Conservation (phyloP, 2,797 vertebrate genomes). For the Tauraco hartlaubi region DNA sequence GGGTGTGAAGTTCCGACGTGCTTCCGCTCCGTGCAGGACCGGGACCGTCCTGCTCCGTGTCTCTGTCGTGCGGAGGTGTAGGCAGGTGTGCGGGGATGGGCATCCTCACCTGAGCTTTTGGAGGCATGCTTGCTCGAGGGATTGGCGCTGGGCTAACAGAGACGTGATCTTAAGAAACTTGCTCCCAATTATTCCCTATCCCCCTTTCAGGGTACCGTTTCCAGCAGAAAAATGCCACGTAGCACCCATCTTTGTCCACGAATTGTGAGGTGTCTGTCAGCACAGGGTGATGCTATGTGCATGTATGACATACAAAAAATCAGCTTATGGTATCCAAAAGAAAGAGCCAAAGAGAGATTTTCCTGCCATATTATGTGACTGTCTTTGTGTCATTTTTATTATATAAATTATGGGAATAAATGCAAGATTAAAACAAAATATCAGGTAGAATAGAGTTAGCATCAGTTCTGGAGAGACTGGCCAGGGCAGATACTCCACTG, state of each 20-base stretch:
- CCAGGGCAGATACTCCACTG: not conserved
- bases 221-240: not conserved
- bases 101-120: not conserved
- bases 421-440: not conserved
- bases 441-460: not conserved
- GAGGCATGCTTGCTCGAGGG: not conserved
- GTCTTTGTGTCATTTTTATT: not conserved
- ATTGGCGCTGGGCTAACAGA: not conserved
- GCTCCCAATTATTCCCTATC: not conserved
- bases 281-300: not conserved
- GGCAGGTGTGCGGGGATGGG: not conserved
- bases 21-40: not conserved
- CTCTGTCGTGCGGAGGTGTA: rapidly evolving
- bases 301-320: not conserved
- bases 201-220: not conserved
- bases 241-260: not conserved
- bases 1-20: rapidly evolving
- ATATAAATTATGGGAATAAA: not conserved
- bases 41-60: rapidly evolving
- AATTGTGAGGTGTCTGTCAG: not conserved
- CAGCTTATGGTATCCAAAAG: not conserved
- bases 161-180: not conserved
- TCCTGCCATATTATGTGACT: not conserved
- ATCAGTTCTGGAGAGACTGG: not conserved
- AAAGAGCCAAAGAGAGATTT: not conserved